Percentiles rank a stretch among this genome's conserved stretches.
Evolutionary conservation across 2,888 invertebrate species (phyloP).

Genomic region (Pyrgus malvae): DNA sequence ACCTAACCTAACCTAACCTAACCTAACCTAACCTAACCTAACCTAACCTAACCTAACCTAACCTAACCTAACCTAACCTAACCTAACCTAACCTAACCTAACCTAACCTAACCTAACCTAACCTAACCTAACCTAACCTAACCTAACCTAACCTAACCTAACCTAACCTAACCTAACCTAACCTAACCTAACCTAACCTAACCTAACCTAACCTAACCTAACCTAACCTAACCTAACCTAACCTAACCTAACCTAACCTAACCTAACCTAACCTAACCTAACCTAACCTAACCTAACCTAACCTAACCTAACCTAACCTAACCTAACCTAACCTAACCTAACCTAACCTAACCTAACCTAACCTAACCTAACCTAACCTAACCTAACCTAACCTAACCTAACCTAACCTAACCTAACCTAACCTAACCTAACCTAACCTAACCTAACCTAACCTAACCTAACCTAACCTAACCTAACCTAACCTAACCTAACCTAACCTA

Average conservation of each 20-base stretch:
- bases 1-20: too few relatives aligned
- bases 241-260: slow-evolving; percentile 26
- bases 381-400: slow-evolving; percentile 5
- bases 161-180: slow-evolving; percentile 15
- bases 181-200: slow-evolving; percentile 18
- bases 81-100: not conserved
- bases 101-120: slow-evolving; percentile 5
- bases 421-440: too few relatives aligned
- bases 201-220: slow-evolving; percentile 5
- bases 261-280: slow-evolving; percentile 25
- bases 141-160: slow-evolving; percentile 12
- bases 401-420: too few relatives aligned
- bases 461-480: too few relatives aligned
- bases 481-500: too few relatives aligned
- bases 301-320: slow-evolving; percentile 22
- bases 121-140: too few relatives aligned
- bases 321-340: slow-evolving; percentile 23
- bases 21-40: slow-evolving; percentile 9
- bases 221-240: slow-evolving; percentile 25
- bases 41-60: slow-evolving; percentile 31
- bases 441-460: too few relatives aligned
- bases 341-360: slow-evolving; percentile 19
- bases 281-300: slow-evolving; percentile 25
- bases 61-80: slow-evolving; percentile 29
- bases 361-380: slow-evolving; percentile 5